Evolutionary conservation across 2,113 vertebrate species (phyloP).

Genomic region (Hippocampus barbouri): DNA sequence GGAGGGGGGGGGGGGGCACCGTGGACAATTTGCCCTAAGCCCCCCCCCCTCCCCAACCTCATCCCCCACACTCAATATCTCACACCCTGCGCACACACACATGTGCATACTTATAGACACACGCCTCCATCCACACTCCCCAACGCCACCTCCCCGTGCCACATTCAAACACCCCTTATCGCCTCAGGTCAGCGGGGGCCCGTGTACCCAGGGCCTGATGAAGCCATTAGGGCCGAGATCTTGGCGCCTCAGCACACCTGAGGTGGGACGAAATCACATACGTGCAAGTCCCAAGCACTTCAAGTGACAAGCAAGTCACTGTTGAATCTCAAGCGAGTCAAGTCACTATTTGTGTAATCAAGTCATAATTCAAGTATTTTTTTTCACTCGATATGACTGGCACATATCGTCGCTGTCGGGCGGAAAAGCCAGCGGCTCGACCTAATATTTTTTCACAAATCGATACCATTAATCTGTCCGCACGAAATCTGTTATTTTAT

Average conservation of each 20-base stretch:
- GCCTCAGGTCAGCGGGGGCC: constrained; percentile 46
- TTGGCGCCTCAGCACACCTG: constrained; percentile 43
- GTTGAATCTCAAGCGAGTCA: background rate
- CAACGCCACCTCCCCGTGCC: constrained; percentile 40
- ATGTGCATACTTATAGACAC: constrained; percentile 14
- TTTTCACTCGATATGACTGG: too few relatives aligned
- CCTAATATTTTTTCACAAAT: too few relatives aligned
- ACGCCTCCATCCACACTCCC: constrained; percentile 10
- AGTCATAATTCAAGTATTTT: too few relatives aligned
- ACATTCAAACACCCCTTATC: constrained; percentile 47
- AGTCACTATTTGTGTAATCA: too few relatives aligned
- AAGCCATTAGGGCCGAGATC: constrained; percentile 67
- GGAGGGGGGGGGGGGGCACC: constrained; percentile 34
- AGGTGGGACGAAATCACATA: background rate
- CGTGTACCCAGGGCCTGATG: constrained; percentile 57
- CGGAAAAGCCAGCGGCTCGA: too few relatives aligned
- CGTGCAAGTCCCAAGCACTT: background rate
- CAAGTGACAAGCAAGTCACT: background rate
- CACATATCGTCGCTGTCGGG: too few relatives aligned
- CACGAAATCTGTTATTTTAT: too few relatives aligned
- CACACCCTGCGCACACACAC: constrained; percentile 19
- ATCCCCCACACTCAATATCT: constrained; percentile 7
- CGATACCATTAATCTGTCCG: too few relatives aligned
- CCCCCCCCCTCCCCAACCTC: background rate
- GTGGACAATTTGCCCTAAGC: constrained; percentile 57